These are phyloP conservation scores for Nomada lathburiana DNA, from an alignment of 2,888 invertebrate species.

Conservation along the genomic window DNA sequence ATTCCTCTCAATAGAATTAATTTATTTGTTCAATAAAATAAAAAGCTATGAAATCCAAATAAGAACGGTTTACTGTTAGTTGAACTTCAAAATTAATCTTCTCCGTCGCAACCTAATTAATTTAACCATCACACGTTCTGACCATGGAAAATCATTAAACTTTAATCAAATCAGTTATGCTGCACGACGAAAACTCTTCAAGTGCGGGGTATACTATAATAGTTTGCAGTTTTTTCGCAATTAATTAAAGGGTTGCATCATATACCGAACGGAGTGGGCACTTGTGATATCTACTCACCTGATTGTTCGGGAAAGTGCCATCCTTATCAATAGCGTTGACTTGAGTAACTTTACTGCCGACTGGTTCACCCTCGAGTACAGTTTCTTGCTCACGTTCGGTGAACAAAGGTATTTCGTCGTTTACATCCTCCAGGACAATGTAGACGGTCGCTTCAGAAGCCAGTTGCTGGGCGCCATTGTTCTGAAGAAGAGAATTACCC, in stretches of 20 bases:
- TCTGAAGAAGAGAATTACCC: conserved; percentile 86
- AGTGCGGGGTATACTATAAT: background rate
- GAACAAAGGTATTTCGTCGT: conserved; percentile 98
- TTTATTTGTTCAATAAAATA: too few relatives aligned
- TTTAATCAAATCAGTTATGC: too few relatives aligned
- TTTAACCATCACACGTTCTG: too few relatives aligned
- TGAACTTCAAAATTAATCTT: too few relatives aligned
- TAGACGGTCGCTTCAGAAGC: conserved; percentile 97
- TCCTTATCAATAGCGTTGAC: conserved; percentile 98
- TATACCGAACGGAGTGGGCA: background rate
- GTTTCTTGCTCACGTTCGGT: conserved; percentile 98
- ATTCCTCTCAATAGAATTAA: too few relatives aligned
- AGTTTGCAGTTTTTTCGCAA: background rate
- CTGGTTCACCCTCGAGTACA: conserved; percentile 96
- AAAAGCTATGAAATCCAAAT: too few relatives aligned
- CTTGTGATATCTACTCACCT: conserved; percentile 86
- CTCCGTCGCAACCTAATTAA: too few relatives aligned
- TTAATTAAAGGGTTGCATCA: background rate
- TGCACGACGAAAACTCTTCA: background rate
- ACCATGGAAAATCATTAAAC: background rate
- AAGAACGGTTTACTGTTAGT: too few relatives aligned
- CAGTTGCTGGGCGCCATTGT: conserved; percentile 97
- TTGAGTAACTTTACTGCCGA: conserved; percentile 97
- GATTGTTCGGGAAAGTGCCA: conserved; percentile 97
- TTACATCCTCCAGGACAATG: conserved; percentile 97